Percentiles rank a stretch among this genome's conserved stretches.
Evolutionary conservation across 2,797 vertebrate genomes (phyloP).

Genomic region (Danio aesculapii): DNA sequence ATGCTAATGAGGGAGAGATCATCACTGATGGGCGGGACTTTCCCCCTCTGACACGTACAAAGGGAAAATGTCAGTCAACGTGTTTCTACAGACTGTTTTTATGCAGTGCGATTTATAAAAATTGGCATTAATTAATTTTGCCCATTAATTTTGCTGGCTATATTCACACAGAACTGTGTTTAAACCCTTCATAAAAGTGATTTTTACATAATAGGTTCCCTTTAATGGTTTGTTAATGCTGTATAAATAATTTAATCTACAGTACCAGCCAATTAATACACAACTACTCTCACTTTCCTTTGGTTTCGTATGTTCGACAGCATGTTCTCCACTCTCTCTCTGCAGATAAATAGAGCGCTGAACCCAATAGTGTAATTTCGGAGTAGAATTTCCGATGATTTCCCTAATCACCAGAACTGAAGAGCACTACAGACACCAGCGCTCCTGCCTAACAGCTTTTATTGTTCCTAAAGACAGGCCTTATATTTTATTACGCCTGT

Average conservation of each 20-base stretch:
- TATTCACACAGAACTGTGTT: too few species aligned
- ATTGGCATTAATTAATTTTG: too few species aligned
- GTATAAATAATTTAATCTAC: slow-evolving; percentile 3
- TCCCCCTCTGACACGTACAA: too few species aligned
- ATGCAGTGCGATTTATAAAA: too few species aligned
- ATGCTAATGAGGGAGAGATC: too few species aligned
- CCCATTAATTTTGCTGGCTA: too few species aligned
- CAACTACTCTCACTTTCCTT: not conserved
- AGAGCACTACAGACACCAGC: slow-evolving; percentile 32
- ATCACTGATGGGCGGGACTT: too few species aligned
- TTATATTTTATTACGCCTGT: slow-evolving; percentile 37
- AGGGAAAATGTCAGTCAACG: too few species aligned
- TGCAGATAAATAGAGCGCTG: slow-evolving; percentile 23
- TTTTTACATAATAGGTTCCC: too few species aligned
- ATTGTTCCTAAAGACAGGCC: slow-evolving; percentile 39
- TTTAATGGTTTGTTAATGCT: not conserved
- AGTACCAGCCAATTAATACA: slow-evolving; percentile 13
- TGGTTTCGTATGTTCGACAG: not conserved
- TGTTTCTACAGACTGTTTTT: too few species aligned
- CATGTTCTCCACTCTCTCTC: not conserved
- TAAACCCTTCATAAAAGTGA: too few species aligned
- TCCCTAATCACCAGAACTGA: slow-evolving; percentile 41
- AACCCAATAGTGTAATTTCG: slow-evolving; percentile 31
- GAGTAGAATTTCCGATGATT: slow-evolving; percentile 36
- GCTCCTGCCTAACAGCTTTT: slow-evolving; percentile 35